A percentile compares a stretch with the other conserved stretches of the same genome.
phyloP scores from a whole-genome alignment of 2,797 vertebrate species.

The Ceyx erithaca region DNA sequence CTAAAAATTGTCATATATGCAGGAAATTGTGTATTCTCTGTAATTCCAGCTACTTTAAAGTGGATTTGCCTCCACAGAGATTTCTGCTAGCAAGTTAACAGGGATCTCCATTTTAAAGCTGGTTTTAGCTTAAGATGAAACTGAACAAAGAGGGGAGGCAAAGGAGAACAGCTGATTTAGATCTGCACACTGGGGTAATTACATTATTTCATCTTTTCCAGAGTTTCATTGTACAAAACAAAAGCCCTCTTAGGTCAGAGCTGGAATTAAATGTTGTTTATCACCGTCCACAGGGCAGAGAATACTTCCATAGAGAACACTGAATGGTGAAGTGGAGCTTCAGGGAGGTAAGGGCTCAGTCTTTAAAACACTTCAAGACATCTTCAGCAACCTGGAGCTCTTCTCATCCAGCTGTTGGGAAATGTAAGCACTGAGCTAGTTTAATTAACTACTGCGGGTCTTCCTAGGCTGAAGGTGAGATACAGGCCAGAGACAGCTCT shows the following conservation, averaged over 20 bases:
- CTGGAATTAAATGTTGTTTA: not conserved
- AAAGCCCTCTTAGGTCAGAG: not conserved
- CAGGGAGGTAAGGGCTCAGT: not conserved
- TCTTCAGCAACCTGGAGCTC: not conserved
- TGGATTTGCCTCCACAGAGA: not conserved
- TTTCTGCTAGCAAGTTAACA: not conserved
- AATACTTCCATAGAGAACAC: not conserved
- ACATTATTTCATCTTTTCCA: not conserved
- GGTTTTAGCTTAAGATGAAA: not conserved
- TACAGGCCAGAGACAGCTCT: not conserved
- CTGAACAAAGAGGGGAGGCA: not conserved
- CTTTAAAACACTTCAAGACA: not conserved
- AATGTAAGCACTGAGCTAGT: not conserved
- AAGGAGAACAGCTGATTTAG: not conserved
- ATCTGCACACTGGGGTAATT: not conserved
- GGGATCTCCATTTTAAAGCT: not conserved
- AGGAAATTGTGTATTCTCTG: not conserved
- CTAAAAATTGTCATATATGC: not conserved
- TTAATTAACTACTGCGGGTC: not conserved
- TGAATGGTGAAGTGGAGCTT: conserved; percentile 43
- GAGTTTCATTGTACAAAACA: not conserved
- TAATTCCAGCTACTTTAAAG: not conserved
- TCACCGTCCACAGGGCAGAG: not conserved
- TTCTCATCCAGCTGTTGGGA: not conserved
- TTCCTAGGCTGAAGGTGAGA: not conserved